These are phyloP conservation scores for Mormoops blainvillei DNA, from an alignment of 2,113 vertebrate genomes.

Conservation along the genomic window DNA sequence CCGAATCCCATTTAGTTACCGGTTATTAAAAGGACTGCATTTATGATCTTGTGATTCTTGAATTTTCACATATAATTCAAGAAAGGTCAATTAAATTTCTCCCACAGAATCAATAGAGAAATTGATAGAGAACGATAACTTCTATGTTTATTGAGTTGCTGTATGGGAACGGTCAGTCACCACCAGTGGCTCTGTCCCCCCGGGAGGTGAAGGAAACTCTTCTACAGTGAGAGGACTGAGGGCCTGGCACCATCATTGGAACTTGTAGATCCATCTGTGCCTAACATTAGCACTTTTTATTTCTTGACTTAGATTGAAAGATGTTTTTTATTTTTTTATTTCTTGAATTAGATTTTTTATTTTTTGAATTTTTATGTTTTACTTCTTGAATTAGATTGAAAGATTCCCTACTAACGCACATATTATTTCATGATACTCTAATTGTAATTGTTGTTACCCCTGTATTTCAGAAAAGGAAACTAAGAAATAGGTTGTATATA, in stretches of 20 bases:
- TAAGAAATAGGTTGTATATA: neutral
- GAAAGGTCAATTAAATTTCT: neutral
- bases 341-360: too few relatives aligned
- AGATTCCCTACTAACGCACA: neutral
- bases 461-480: neutral
- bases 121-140: neutral
- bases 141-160: neutral
- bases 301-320: neutral
- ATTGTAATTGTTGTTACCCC: neutral
- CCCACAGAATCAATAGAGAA: neutral
- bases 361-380: too few relatives aligned
- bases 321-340: too few relatives aligned
- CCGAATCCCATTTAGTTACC: neutral
- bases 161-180: neutral
- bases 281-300: neutral
- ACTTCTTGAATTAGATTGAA: neutral
- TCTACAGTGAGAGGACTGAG: neutral
- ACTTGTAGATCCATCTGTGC: neutral
- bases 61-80: neutral
- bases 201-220: neutral
- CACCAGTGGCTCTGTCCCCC: neutral
- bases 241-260: neutral
- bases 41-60: neutral
- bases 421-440: neutral
- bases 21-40: neutral